Conservation (phyloP, 1,140 invertebrate species). For the Drosophila arizonae region DNA sequence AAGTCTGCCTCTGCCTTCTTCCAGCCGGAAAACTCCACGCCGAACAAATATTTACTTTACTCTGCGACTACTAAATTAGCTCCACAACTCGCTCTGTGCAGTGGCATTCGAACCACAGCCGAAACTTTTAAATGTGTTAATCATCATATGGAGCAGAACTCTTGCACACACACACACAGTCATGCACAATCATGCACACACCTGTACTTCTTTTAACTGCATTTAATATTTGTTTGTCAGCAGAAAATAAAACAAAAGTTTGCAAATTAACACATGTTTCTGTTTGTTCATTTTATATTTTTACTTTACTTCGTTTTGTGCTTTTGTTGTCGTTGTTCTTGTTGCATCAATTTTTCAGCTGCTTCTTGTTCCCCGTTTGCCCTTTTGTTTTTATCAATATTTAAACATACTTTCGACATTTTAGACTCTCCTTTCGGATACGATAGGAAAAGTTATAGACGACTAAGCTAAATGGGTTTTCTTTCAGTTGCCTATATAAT, state of each 20-base stretch:
- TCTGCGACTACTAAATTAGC: slow-evolving; percentile 68
- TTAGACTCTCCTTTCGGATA: no score
- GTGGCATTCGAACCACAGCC: slow-evolving; percentile 6
- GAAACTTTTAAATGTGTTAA: slow-evolving; percentile 66
- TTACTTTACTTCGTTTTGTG: slow-evolving; percentile 13
- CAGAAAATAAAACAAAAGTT: slow-evolving; percentile 50
- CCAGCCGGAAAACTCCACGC: slow-evolving; percentile 21
- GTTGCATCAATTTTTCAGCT: slow-evolving; percentile 55
- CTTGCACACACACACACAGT: slow-evolving; percentile 4
- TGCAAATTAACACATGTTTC: slow-evolving; percentile 71
- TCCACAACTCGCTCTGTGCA: slow-evolving; percentile 7
- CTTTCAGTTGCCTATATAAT: no score
- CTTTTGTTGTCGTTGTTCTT: slow-evolving; percentile 5
- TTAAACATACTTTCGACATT: slow-evolving; percentile 47
- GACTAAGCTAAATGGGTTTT: no score
- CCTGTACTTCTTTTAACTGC: slow-evolving; percentile 37
- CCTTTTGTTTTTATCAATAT: slow-evolving; percentile 67
- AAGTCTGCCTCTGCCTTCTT: not conserved
- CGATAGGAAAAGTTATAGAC: no score
- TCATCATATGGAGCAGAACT: slow-evolving; percentile 45
- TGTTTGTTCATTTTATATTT: slow-evolving; percentile 32
- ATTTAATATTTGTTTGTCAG: slow-evolving; percentile 75
- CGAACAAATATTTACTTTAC: slow-evolving; percentile 71
- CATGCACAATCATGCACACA: not conserved
- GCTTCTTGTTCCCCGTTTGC: slow-evolving; percentile 32